Percentiles rank a stretch among this genome's conserved stretches.
phyloP scores from a whole-genome alignment of 2,113 vertebrate species.

The Bostrychus sinensis region DNA sequence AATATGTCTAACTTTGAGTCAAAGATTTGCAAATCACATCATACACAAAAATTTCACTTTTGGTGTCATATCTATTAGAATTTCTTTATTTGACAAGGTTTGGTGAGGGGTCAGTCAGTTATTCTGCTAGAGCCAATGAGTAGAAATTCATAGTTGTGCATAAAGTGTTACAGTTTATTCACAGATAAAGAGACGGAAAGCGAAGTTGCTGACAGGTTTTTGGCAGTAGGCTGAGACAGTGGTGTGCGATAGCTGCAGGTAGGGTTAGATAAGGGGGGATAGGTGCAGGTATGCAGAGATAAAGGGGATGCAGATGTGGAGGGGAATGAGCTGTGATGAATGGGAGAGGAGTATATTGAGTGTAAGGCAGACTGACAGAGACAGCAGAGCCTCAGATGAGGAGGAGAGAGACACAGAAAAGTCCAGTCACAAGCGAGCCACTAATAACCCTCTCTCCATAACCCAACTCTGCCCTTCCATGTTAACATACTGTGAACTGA shows the following conservation, averaged over 20 bases:
- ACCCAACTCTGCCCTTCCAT: slow-evolving; percentile 95
- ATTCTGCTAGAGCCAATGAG: not conserved
- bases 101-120: not conserved
- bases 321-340: slow-evolving; percentile 59
- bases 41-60: too few species aligned
- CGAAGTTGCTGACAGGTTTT: slow-evolving; percentile 27
- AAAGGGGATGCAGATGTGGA: slow-evolving; percentile 64
- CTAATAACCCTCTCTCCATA: slow-evolving; percentile 86
- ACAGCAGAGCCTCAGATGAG: slow-evolving; percentile 49
- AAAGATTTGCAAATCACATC: not conserved
- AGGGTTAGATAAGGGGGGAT: slow-evolving; percentile 39
- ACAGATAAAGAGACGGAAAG: not conserved
- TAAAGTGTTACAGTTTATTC: not conserved
- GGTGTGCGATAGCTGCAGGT: slow-evolving; percentile 41
- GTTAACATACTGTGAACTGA: slow-evolving; percentile 99
- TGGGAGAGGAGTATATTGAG: slow-evolving; percentile 55
- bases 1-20: too few species aligned
- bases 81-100: not conserved
- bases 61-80: not conserved
- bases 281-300: slow-evolving; percentile 45
- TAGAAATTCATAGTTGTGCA: too few species aligned
- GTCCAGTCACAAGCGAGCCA: slow-evolving; percentile 83
- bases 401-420: slow-evolving; percentile 69
- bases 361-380: slow-evolving; percentile 58
- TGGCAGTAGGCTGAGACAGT: slow-evolving; percentile 42